Evolutionary conservation across 2,113 vertebrate species (phyloP).

Genomic region (Campylomormyrus tamandua): DNA sequence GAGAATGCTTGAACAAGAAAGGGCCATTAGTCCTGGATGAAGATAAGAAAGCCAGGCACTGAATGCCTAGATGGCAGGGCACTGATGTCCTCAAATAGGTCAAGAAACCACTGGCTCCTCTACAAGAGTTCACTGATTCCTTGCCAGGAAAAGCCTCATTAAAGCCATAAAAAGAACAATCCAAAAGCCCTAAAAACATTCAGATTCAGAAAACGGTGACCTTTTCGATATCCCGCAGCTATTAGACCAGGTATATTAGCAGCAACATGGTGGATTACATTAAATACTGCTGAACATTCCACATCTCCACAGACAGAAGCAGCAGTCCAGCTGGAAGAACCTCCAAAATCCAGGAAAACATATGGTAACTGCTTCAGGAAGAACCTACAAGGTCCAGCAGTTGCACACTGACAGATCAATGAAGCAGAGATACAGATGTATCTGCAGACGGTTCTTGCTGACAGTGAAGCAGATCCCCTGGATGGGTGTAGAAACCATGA

Average conservation of each 20-base stretch:
- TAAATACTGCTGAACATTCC: background rate
- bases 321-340: background rate
- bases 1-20: background rate
- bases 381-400: background rate
- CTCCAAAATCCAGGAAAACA: background rate
- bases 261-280: background rate
- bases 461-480: background rate
- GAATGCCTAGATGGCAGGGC: background rate
- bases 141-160: background rate
- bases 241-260: background rate
- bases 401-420: background rate
- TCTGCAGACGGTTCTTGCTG: background rate
- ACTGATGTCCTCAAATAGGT: background rate
- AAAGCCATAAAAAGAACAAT: background rate
- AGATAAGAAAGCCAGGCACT: background rate
- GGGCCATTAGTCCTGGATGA: background rate
- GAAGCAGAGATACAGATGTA: background rate
- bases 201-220: background rate
- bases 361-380: background rate
- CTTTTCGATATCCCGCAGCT: background rate
- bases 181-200: background rate
- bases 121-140: background rate
- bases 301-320: background rate
- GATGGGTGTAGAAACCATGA: background rate
- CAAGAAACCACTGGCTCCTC: background rate